Evolutionary conservation across 2,888 invertebrate species (phyloP).

Genomic region (Melipona beecheii): DNA sequence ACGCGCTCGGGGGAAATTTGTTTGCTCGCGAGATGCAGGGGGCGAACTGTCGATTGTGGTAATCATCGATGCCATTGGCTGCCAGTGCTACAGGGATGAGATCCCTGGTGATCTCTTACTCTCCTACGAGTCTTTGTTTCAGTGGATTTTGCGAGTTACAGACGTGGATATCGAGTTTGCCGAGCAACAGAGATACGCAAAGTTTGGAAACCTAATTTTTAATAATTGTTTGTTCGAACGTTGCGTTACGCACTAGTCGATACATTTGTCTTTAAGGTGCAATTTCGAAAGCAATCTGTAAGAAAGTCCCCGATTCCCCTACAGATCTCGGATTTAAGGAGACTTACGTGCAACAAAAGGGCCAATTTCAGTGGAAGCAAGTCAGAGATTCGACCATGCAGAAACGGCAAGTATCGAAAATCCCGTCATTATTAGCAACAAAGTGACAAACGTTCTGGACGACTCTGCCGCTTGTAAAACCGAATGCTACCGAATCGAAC

Average conservation of each 20-base stretch:
- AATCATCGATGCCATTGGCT: background rate
- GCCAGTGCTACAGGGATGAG: background rate
- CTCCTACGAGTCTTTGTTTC: slow-evolving; percentile 1
- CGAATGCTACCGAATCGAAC: background rate
- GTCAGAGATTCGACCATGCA: too few species aligned
- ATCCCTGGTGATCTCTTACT: background rate
- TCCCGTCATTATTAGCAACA: background rate
- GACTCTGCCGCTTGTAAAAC: background rate
- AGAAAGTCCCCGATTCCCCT: too few species aligned
- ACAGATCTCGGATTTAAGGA: too few species aligned
- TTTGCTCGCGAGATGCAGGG: slow-evolving; percentile 6
- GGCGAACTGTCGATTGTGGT: background rate
- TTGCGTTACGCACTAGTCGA: too few species aligned
- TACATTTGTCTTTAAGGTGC: too few species aligned
- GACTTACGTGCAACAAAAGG: too few species aligned
- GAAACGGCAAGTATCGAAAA: too few species aligned
- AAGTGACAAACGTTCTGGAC: background rate
- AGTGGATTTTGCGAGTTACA: background rate
- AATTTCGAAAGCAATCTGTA: too few species aligned
- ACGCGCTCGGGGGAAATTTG: slow-evolving; percentile 14
- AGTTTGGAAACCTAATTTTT: too few species aligned
- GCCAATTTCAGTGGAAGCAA: too few species aligned
- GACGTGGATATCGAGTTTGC: background rate
- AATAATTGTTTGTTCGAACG: too few species aligned
- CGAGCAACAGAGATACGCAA: too few species aligned